Conservation (phyloP, 2,797 vertebrate species). For the Xiphorhynchus erythropygius region DNA sequence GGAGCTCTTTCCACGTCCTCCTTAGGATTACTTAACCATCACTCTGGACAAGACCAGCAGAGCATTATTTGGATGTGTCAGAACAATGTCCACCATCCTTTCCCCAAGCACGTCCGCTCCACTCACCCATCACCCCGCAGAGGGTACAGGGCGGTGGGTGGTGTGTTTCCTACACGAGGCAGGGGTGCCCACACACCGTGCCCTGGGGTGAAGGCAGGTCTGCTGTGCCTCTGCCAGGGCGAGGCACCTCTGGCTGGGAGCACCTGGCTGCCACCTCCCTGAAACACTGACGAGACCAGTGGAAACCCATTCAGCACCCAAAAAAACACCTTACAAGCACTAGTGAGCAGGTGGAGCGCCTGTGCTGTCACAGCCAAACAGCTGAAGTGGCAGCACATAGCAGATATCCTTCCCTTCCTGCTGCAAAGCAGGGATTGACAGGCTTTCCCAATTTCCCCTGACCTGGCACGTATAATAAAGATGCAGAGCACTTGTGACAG, state of each 20-base stretch:
- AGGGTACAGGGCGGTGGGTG: not conserved
- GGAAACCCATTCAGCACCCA: not conserved
- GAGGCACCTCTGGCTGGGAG: not conserved
- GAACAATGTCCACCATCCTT: not conserved
- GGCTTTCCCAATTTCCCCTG: not conserved
- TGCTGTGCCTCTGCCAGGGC: not conserved
- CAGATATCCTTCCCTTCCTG: not conserved
- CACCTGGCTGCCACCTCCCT: not conserved
- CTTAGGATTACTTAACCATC: conserved; percentile 44
- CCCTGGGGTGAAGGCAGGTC: not conserved
- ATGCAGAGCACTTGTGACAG: not conserved
- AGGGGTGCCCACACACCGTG: fast-evolving
- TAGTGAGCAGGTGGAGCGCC: not conserved
- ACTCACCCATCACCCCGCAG: not conserved
- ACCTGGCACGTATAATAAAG: not conserved
- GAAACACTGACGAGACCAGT: fast-evolving
- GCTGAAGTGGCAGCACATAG: not conserved
- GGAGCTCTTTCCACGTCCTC: conserved; percentile 52
- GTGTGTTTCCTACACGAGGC: fast-evolving
- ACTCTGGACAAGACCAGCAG: conserved; percentile 10
- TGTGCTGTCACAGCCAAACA: not conserved
- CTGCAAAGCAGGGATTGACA: not conserved
- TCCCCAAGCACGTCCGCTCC: not conserved
- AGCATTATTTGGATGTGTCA: not conserved
- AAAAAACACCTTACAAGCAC: fast-evolving